Evolutionary conservation across 2,888 invertebrate genomes (phyloP).

Genomic region (Troglohyphantes excavatus): DNA sequence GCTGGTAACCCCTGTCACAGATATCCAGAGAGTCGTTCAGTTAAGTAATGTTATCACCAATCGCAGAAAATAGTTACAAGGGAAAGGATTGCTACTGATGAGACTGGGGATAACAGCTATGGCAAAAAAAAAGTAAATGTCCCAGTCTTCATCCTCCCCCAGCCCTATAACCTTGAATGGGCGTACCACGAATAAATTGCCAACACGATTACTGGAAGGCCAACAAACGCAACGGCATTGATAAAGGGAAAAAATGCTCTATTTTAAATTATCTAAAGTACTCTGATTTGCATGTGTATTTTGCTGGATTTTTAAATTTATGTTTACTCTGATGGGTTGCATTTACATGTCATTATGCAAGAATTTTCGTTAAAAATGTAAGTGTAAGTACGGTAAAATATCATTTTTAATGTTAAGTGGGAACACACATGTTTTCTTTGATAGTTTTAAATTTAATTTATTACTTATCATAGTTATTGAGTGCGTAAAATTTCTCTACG

Average conservation of each 20-base stretch:
- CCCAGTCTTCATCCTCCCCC: neutral
- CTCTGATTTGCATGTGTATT: neutral
- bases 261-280: neutral
- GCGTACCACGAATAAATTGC: conserved; percentile 65
- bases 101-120: conserved; percentile 33
- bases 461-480: no score
- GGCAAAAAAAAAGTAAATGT: conserved; percentile 33
- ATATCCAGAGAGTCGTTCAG: conserved; percentile 6
- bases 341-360: no score
- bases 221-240: conserved; percentile 17
- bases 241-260: neutral
- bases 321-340: no score
- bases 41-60: conserved; percentile 65
- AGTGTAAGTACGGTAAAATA: no score
- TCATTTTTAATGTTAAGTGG: no score
- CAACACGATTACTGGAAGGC: conserved; percentile 47
- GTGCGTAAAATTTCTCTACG: no score
- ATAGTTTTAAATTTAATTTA: no score
- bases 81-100: conserved; percentile 27
- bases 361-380: no score
- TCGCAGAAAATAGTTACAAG: conserved; percentile 58
- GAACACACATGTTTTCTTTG: no score
- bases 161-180: conserved; percentile 54
- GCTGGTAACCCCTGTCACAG: neutral
- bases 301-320: no score